Percentiles rank a stretch among this genome's conserved stretches.
These are phyloP conservation scores for Loris lydekkerianus DNA, from an alignment of 2,797 vertebrate genomes.

Conservation along the genomic window DNA sequence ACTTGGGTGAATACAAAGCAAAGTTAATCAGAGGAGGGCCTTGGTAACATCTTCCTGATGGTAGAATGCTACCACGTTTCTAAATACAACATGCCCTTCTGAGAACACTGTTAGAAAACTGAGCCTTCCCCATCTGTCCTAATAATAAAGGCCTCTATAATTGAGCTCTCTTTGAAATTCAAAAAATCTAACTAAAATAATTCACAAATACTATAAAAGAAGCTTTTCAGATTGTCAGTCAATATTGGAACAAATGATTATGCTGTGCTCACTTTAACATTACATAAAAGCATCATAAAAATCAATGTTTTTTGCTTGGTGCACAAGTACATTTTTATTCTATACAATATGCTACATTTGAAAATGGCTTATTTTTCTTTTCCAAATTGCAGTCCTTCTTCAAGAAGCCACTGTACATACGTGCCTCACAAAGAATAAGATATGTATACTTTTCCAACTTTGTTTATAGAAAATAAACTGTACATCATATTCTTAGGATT, in stretches of 20 bases:
- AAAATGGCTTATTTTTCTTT: constrained; percentile 45
- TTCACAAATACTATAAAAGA: constrained; percentile 1
- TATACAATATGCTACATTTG: background rate
- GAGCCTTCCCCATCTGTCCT: background rate
- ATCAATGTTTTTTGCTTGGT: background rate
- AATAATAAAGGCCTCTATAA: background rate
- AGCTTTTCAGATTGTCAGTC: background rate
- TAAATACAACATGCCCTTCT: background rate
- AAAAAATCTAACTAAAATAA: constrained; percentile 5
- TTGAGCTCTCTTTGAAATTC: background rate
- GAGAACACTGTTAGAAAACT: constrained; percentile 30
- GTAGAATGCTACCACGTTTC: background rate
- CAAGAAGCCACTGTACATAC: background rate
- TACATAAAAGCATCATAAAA: background rate
- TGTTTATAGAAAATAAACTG: constrained; percentile 9
- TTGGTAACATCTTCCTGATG: background rate
- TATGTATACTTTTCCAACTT: background rate
- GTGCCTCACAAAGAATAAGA: background rate
- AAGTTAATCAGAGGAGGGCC: background rate
- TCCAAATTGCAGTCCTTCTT: background rate
- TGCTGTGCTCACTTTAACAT: background rate
- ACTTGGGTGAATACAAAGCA: background rate
- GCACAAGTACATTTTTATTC: background rate
- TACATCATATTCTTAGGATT: background rate
- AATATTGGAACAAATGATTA: background rate